phyloP scores from a whole-genome alignment of 2,888 invertebrate genomes.

The Tortricodes alternella region DNA sequence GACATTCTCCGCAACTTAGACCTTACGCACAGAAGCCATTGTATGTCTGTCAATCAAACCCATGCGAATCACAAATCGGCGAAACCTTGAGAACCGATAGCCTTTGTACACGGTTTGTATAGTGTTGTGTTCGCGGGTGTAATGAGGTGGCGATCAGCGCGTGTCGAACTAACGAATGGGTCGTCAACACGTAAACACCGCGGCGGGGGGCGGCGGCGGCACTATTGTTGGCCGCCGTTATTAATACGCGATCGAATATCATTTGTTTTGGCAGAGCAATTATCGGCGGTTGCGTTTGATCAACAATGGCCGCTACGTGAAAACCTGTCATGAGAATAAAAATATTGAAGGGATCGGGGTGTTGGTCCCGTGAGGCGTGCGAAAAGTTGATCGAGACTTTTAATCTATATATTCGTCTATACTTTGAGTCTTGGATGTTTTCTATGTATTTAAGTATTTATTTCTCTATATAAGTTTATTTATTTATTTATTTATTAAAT shows the following conservation, averaged over 20 bases:
- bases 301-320: neutral
- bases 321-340: no score
- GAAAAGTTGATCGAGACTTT: no score
- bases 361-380: no score
- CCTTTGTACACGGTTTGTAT: neutral
- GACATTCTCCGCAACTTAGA: neutral
- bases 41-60: constrained; percentile 13
- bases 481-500: no score
- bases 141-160: constrained; percentile 44
- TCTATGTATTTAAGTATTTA: no score
- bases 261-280: constrained; percentile 21
- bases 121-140: constrained; percentile 21
- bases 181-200: constrained; percentile 53
- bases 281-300: constrained; percentile 8
- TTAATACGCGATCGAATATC: constrained; percentile 20
- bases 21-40: constrained; percentile 9
- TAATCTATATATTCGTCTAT: no score
- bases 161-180: constrained; percentile 64
- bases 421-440: no score
- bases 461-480: no score
- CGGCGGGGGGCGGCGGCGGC: constrained; percentile 36
- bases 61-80: constrained; percentile 1
- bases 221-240: constrained; percentile 7
- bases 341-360: neutral
- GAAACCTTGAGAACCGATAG: constrained; percentile 31